Conservation (phyloP, 2,113 vertebrate species). For the Xyliphius kryptos region DNA sequence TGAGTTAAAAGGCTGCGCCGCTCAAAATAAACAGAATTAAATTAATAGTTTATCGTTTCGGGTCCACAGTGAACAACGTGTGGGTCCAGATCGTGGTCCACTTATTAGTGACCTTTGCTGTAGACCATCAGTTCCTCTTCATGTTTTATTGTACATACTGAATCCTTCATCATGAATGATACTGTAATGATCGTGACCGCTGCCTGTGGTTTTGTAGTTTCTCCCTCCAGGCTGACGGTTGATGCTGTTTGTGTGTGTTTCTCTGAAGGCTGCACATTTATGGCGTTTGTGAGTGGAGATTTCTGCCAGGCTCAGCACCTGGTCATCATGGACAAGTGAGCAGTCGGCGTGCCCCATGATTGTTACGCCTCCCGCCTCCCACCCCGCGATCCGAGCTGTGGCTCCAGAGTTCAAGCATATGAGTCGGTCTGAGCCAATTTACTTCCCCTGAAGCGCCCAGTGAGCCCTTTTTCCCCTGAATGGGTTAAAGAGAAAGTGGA, state of each 20-base stretch:
- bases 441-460: conserved; percentile 31
- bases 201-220: too few species aligned
- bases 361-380: conserved; percentile 49
- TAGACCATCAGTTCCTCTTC: too few species aligned
- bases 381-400: conserved; percentile 51
- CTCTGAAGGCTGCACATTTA: conserved; percentile 83
- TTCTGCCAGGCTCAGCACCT: conserved; percentile 99
- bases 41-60: too few species aligned
- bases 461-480: conserved; percentile 44
- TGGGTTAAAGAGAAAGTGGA: conserved; percentile 52
- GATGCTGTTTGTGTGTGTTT: conserved; percentile 49
- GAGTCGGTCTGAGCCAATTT: conserved; percentile 31
- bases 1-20: too few species aligned
- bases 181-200: too few species aligned
- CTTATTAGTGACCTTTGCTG: too few species aligned
- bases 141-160: too few species aligned
- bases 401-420: conserved; percentile 43
- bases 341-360: conserved; percentile 49
- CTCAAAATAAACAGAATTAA: too few species aligned
- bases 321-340: conserved; percentile 92
- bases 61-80: too few species aligned
- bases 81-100: too few species aligned
- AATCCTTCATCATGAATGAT: too few species aligned
- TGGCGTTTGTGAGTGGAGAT: conserved; percentile 98
- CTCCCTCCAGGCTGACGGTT: too few species aligned